Base-by-base conservation (phyloP, 2,888 invertebrate species). In the Heliconius aoede region DNA sequence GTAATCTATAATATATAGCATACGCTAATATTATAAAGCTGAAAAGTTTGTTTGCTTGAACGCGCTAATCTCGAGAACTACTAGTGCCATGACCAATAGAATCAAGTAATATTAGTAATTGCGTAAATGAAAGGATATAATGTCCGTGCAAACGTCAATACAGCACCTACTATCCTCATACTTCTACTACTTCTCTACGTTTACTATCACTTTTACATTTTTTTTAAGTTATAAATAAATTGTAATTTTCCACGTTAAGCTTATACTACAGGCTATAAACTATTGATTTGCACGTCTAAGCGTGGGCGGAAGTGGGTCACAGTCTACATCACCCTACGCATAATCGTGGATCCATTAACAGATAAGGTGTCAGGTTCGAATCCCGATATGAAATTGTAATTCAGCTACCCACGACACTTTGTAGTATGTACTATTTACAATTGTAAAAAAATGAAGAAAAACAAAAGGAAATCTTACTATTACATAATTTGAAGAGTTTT, bases 301-400 rank as follows among this genome's bases (percentile, higher is more conserved):
- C 71, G 78, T 78, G 65, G 78, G 78, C 60, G 76, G 65, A 78
- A 76, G 46, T 78, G 58, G 78, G 78, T 78, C 78, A 76, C 58
- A 69, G 51, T 60, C 72, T 64, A 76, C 75, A 58, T 64, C 68
- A 15, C 72, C 72, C 78, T 67, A 76, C 76, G 71, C 73, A 76
- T 55, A 69, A 76, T 76, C 78, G 68, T 64, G 62, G 68, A 79
- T 74, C 79, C 77, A 77, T 78, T 78, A 78, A 58, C 60, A 55
- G 79, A 79, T 77, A 77, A 79, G 68, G 64, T 58, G 55, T 60
- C 55, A 64, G 64, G 55, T 76, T 76, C 71, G 75, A 76, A 64
- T 76, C 75, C 71, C 64, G 62, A 58, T 28, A 69, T 58, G 28
- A 15, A 28, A 62, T 21, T 46, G 36, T 40, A 60, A 46, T 64